Percentiles rank a stretch among this genome's conserved stretches.
phyloP scores from a whole-genome alignment of 2,888 invertebrate genomes.

The Rotaria macrura region DNA sequence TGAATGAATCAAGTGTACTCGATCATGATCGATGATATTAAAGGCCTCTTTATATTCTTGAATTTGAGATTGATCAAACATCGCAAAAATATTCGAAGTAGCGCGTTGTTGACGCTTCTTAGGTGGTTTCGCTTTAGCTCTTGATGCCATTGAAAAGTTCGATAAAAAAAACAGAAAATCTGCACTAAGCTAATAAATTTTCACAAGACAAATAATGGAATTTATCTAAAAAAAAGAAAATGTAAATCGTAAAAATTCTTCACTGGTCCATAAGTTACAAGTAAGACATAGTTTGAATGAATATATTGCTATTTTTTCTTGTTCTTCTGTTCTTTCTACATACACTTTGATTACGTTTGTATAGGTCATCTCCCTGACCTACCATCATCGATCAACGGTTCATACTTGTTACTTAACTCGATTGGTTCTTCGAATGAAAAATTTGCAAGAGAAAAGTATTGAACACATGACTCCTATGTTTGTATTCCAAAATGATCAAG shows the following conservation, averaged over 20 bases:
- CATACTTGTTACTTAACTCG: background rate
- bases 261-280: background rate
- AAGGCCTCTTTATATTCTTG: constrained; percentile 99
- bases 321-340: background rate
- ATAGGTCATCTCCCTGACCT: background rate
- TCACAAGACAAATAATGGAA: background rate
- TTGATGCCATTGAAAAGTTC: background rate
- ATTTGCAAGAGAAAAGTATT: background rate
- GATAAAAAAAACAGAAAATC: background rate
- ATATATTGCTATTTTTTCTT: background rate
- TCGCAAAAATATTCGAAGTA: constrained; percentile 65
- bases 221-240: background rate
- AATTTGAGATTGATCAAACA: constrained; percentile 99
- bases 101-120: constrained; percentile 22
- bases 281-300: background rate
- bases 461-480: background rate
- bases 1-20: constrained; percentile 44
- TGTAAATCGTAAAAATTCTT: background rate
- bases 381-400: background rate
- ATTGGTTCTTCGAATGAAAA: background rate
- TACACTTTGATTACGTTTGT: background rate
- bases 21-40: constrained; percentile 98
- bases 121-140: constrained; percentile 11
- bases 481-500: background rate
- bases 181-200: too few species aligned